Base-by-base conservation (phyloP, 2,888 invertebrate genomes). In the Anthoptus insignis region DNA sequence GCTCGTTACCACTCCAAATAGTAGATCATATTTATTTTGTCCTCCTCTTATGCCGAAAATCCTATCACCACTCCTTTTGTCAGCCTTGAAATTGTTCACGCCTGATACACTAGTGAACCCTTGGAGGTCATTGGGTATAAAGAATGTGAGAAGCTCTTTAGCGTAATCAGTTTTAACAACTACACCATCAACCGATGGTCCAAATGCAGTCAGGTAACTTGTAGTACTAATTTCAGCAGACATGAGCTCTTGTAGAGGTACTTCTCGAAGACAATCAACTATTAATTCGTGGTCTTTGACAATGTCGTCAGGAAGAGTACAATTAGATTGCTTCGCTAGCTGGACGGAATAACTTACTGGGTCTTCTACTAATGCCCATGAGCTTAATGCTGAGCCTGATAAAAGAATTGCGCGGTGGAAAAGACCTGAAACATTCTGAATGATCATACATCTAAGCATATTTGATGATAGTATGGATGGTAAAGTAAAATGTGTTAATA, bases 121-220 rank as follows among this genome's bases (percentile, higher is more conserved):
- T 86, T 95, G 95, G 67, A 95, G 91, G 73, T 95, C 95, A 66
- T 95, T 95, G 0, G 95, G 95, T 72, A 95, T 95, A 81, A 96
- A 95, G 80, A 95, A 96, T 7, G 96, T 96, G 16, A 96, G 92
- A 8, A 97, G 89, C 80, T 97, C 96, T 83, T 97, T 97, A 57
- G 97, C 97, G 80, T 97, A 97, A 84, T 97, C 97, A 32, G 97
- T 96, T 89, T 97, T 97, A 73, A 99, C 98, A 66, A 99, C 98
- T 61, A 99, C 98, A 58, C 98, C 98, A 82, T 99, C 99, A 47
- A 98, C 97, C 77, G 98, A 98, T 0, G 99, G 99, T 0, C 99
- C 99, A 79, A 99, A 99, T 0, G 97, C 96, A 70, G 97, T 97
- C 54, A 98, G 89, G 82, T 97, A 97, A 60, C 96, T 97, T 0